A percentile compares a stretch with the other conserved stretches of the same genome.
phyloP scores from a whole-genome alignment of 2,888 invertebrate genomes.

The Tachina grossa region DNA sequence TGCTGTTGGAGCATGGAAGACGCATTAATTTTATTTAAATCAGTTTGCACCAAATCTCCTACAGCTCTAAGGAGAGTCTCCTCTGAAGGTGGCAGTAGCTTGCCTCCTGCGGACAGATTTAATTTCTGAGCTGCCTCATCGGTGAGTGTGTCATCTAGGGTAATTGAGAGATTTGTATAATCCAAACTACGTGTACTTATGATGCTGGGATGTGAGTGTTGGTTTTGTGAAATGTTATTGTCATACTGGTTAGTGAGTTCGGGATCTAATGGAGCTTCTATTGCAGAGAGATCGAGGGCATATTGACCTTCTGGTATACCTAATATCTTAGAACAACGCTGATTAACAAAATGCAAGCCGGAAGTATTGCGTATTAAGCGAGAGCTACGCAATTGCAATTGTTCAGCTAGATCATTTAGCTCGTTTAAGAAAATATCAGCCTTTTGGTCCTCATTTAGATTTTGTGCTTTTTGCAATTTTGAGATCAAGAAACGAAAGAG shows the following conservation, averaged over 20 bases:
- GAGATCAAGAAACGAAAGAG: constrained; percentile 79
- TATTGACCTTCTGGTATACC: constrained; percentile 83
- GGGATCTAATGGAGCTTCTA: constrained; percentile 78
- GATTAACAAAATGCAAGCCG: constrained; percentile 80
- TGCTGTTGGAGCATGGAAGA: constrained; percentile 56
- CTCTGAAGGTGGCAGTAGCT: constrained; percentile 80
- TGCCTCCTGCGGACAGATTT: constrained; percentile 81
- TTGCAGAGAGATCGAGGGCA: constrained; percentile 80
- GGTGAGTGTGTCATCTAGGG: constrained; percentile 80
- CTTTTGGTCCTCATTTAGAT: constrained; percentile 80
- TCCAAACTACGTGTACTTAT: constrained; percentile 76
- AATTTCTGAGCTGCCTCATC: constrained; percentile 81
- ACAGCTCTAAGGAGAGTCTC: constrained; percentile 81
- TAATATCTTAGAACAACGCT: constrained; percentile 78
- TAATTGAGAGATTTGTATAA: constrained; percentile 81
- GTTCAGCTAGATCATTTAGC: constrained; percentile 80
- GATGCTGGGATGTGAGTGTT: constrained; percentile 45
- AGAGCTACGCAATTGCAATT: constrained; percentile 80
- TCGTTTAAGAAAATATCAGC: constrained; percentile 80
- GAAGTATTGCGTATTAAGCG: constrained; percentile 81
- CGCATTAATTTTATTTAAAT: constrained; percentile 74
- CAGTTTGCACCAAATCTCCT: constrained; percentile 78
- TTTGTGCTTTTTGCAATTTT: constrained; percentile 78
- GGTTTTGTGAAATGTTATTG: constrained; percentile 58
- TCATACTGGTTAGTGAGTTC: constrained; percentile 68